phyloP scores from a whole-genome alignment of 2,888 invertebrate genomes.

The Ectemnius continuus region DNA sequence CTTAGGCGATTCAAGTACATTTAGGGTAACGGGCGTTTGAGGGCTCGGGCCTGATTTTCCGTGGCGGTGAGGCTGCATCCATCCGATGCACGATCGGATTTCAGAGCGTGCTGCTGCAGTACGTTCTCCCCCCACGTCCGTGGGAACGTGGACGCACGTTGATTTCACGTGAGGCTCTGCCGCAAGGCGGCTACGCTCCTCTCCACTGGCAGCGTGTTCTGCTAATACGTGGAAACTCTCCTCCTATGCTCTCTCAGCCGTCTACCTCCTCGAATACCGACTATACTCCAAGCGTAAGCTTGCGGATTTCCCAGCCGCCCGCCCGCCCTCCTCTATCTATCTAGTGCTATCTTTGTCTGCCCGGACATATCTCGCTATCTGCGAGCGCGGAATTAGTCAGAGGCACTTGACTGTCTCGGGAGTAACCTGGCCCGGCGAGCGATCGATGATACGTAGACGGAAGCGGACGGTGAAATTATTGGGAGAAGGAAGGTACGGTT shows the following conservation, averaged over 20 bases:
- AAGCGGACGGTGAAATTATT: too few species aligned
- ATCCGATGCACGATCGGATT: slow-evolving; percentile 35
- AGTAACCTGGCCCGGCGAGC: too few species aligned
- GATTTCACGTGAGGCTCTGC: slow-evolving; percentile 19
- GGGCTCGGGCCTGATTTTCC: slow-evolving; percentile 21
- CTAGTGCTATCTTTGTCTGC: too few species aligned
- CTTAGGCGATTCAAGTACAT: not conserved
- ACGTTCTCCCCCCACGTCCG: slow-evolving; percentile 13
- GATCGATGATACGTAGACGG: too few species aligned
- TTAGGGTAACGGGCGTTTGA: not conserved
- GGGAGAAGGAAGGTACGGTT: too few species aligned
- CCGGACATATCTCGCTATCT: not conserved
- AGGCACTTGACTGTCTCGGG: too few species aligned
- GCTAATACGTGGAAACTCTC: not conserved
- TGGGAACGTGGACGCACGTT: slow-evolving; percentile 39
- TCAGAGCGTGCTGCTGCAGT: slow-evolving; percentile 17
- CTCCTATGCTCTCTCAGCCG: not conserved
- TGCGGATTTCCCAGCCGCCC: too few species aligned
- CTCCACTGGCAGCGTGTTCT: not conserved
- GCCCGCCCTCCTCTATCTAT: too few species aligned
- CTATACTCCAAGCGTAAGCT: too few species aligned
- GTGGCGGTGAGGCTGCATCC: slow-evolving; percentile 21
- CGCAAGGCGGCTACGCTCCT: slow-evolving; percentile 18
- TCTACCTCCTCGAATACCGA: not conserved
- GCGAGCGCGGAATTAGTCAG: too few species aligned